phyloP scores from a whole-genome alignment of 1,140 invertebrate species.

The Drosophila eugracilis region DNA sequence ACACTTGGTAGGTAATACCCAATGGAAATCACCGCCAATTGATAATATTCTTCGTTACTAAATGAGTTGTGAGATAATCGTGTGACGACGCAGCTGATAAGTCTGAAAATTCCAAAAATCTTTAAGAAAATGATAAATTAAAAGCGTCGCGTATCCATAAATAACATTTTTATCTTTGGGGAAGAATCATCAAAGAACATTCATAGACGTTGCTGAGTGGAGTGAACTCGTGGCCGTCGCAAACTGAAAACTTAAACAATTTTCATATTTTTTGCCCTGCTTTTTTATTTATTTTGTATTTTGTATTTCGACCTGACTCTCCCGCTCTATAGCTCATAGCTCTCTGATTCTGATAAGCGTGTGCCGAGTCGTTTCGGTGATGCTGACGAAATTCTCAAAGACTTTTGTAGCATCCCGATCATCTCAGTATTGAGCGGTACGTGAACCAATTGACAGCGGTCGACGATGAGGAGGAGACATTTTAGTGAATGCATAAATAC shows the following conservation, averaged over 20 bases:
- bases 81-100: slow-evolving; percentile 41
- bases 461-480: slow-evolving; percentile 30
- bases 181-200: slow-evolving; percentile 72
- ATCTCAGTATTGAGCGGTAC: slow-evolving; percentile 62
- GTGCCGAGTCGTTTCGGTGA: slow-evolving; percentile 29
- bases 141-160: slow-evolving; percentile 70
- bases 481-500: slow-evolving; percentile 65
- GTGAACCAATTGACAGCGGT: slow-evolving; percentile 65
- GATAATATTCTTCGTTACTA: slow-evolving; percentile 3
- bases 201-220: slow-evolving; percentile 70
- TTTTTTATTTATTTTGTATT: slow-evolving; percentile 21
- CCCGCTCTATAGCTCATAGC: slow-evolving; percentile 6
- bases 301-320: slow-evolving; percentile 14
- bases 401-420: slow-evolving; percentile 42
- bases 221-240: slow-evolving; percentile 77
- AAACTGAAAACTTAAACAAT: slow-evolving; percentile 39
- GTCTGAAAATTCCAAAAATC: slow-evolving; percentile 37
- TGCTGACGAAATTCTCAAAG: slow-evolving; percentile 70
- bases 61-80: slow-evolving; percentile 49
- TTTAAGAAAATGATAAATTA: slow-evolving; percentile 55
- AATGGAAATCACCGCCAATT: slow-evolving; percentile 36
- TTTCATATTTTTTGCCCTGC: slow-evolving; percentile 49
- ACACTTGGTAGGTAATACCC: slow-evolving; percentile 26
- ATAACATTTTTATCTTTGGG: slow-evolving; percentile 36
- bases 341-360: slow-evolving; percentile 35